Conservation (phyloP, 2,797 vertebrate genomes). For the Oceanodroma leucorhoa region DNA sequence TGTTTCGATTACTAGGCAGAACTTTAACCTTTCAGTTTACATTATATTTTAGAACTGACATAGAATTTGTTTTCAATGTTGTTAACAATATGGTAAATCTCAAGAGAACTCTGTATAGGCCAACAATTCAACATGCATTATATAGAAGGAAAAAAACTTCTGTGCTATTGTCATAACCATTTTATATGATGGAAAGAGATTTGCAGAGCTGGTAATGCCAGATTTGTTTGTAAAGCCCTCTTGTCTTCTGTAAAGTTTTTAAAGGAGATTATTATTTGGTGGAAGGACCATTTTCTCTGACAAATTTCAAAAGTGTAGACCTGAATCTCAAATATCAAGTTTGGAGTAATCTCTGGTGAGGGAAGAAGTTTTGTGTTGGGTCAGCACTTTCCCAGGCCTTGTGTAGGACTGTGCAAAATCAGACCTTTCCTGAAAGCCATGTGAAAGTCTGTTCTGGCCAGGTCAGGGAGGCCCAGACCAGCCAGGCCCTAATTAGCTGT, state of each 20-base stretch:
- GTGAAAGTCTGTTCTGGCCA: not conserved
- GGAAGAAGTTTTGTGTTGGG: not conserved
- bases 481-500: not conserved
- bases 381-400: not conserved
- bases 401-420: not conserved
- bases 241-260: not conserved
- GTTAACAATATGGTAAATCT: not conserved
- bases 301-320: not conserved
- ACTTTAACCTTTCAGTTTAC: not conserved
- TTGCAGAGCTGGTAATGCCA: not conserved
- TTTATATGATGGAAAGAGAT: not conserved
- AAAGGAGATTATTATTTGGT: not conserved
- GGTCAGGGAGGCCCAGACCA: not conserved
- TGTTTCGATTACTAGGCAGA: not conserved
- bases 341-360: not conserved
- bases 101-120: not conserved
- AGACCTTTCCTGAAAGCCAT: not conserved
- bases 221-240: not conserved
- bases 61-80: not conserved
- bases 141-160: not conserved
- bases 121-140: not conserved
- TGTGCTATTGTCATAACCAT: fast-evolving
- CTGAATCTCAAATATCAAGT: not conserved
- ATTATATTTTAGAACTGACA: not conserved
- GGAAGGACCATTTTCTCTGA: not conserved